phyloP scores from a whole-genome alignment of 2,888 invertebrate genomes.

The Oeneis ivallda region DNA sequence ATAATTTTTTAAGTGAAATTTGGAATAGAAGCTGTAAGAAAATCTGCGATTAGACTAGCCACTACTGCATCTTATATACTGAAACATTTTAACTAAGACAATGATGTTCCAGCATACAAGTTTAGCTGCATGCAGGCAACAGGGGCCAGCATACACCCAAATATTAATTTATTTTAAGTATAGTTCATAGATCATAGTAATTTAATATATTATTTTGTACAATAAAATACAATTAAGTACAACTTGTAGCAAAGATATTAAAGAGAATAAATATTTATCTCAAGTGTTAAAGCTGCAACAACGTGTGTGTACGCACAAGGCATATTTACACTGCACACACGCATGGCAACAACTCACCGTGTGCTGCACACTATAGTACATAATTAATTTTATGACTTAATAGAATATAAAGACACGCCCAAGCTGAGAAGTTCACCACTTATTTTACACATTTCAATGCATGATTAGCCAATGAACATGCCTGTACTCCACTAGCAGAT shows the following conservation, averaged over 20 bases:
- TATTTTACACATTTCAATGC: slow-evolving; percentile 81
- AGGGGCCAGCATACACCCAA: slow-evolving; percentile 79
- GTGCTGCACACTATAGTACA: slow-evolving; percentile 80
- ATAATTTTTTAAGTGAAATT: slow-evolving; percentile 76
- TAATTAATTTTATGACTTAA: slow-evolving; percentile 77
- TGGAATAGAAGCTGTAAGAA: slow-evolving; percentile 82
- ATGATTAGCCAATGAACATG: slow-evolving; percentile 82
- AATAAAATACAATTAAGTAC: slow-evolving; percentile 86
- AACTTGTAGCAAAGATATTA: slow-evolving; percentile 86
- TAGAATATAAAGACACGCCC: slow-evolving; percentile 80
- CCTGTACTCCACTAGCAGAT: slow-evolving; percentile 77
- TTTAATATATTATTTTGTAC: slow-evolving; percentile 87
- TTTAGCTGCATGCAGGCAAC: slow-evolving; percentile 80
- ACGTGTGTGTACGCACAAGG: slow-evolving; percentile 80
- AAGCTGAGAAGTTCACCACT: slow-evolving; percentile 77
- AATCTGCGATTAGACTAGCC: slow-evolving; percentile 82
- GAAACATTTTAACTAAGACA: slow-evolving; percentile 79
- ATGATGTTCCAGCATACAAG: slow-evolving; percentile 80
- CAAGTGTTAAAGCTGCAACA: slow-evolving; percentile 80
- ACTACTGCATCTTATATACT: slow-evolving; percentile 79
- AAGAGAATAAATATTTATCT: slow-evolving; percentile 81
- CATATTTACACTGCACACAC: slow-evolving; percentile 82
- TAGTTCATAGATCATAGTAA: slow-evolving; percentile 81
- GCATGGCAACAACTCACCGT: slow-evolving; percentile 74
- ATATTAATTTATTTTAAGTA: slow-evolving; percentile 74